Evolutionary conservation across 2,797 vertebrate species (phyloP), one percentile per base, ranked within the genome.

Genomic region (Pseudotriccus pelzelni): DNA sequence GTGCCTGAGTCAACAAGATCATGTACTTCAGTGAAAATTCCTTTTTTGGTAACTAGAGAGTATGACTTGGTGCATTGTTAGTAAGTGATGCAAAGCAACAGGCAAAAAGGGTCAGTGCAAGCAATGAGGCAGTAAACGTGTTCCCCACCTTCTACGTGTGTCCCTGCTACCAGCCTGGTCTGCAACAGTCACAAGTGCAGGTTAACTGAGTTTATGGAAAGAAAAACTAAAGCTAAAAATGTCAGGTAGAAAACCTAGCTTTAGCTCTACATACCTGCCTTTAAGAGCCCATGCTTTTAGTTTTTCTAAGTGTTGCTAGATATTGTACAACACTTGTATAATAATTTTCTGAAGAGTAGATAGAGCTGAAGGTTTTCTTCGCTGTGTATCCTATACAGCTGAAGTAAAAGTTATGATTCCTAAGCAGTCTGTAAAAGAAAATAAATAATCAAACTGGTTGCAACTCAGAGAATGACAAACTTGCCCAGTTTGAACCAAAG

Each of bases 11-110:
- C 97, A 96, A 91, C 86, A 68, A 75, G 81, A 89, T 78, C 18
- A 4, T 90, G 32, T 74, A 72, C 89, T 64, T 90, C 86, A 94
- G 88, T 77, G 94, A 97, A 97, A 97, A 97, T 94, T 97, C 97
- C 97, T 97, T 97, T 98, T 98, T 97, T 97, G 97, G 97, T 97
- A 97, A 96, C 73, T 77, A 44, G 74, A 93, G 94, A 84, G 90
- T 23, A 68, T 49, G 79, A 94, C 60, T 97, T 78, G 37, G 92
- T 94, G 55, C 68, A 75, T 90, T 96, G 92, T 94, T 66, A 87
- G 53, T 72, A 94, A 96, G 95, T 96, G 96, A 97, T 84, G 96
- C 86, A 83, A 89, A 94, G 76, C 66, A 86, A 89, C 12, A 81
- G 72, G 87, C 43, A 73, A 52, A 83, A 80, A 85, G 78, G 69